Evolutionary conservation across 2,888 invertebrate genomes (phyloP), one percentile per base, ranked within the genome.

Genomic region (Eupithecia subumbrata): DNA sequence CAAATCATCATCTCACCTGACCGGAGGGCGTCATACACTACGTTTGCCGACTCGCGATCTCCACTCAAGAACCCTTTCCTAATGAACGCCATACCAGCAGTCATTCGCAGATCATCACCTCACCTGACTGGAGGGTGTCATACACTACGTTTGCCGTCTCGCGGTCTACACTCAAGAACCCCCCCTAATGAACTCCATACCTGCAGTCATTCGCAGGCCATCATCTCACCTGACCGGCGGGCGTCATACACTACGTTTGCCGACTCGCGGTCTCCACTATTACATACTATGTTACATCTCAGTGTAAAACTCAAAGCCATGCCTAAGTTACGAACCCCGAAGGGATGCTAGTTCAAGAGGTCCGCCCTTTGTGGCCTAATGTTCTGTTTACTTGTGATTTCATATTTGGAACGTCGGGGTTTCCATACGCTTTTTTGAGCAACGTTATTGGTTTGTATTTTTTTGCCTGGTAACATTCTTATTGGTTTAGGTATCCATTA

Each of bases 321-420:
- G 30, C 37, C 67, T 68, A 70, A 73, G 70, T 70, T 40, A 72
- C 76, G 45, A 18, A 67, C 48, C 60, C 66, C 68, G 30, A 25
- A 71, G 73, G 73, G 73, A 73, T 63, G 76, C 67, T 67, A 71
- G 68, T 71, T 76, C 76, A 76, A 76, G 76, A 76, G 63, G 48
- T 63, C 60, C 34, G 67, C 73, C 76, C 71, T 73, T 76, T 73
- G 69, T 72, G 43, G 56, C 74, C 45, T 74, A 76, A 76, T 76
- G 71, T 64, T 69, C 76, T 76, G 76, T 76, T 76, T 76, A 76
- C 76, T 71, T 69, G 64, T 43, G 71, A 76, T 76, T 76, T 71
- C 73, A 76, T 76, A 76, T 76, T 72, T 71, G 74, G 64, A 71
- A 71, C 37, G 76, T 69, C 72, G n/a, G 43, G 43, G 22, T 40